Percentiles rank a stretch among this genome's conserved stretches.
These are phyloP conservation scores for Anastrepha ludens DNA, from an alignment of 1,140 invertebrate species.

Conservation along the genomic window DNA sequence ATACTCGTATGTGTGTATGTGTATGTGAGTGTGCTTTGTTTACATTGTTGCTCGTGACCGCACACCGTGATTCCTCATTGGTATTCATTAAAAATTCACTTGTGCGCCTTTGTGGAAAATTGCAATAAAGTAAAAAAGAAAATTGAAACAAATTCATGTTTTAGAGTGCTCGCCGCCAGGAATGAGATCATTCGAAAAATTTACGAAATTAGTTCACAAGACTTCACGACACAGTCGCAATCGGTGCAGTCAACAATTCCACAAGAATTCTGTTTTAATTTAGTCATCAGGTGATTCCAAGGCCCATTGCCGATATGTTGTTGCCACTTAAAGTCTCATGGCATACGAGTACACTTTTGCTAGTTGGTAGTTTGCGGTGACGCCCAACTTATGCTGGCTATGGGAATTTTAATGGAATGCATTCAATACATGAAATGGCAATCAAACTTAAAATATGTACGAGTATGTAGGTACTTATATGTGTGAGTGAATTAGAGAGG, in stretches of 20 bases:
- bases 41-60: slow-evolving; percentile 58
- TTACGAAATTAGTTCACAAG: slow-evolving; percentile 73
- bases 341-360: no score
- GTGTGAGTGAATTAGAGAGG: no score
- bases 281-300: slow-evolving; percentile 72
- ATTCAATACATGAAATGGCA: no score
- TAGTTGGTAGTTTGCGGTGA: not conserved
- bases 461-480: no score
- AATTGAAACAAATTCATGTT: slow-evolving; percentile 60
- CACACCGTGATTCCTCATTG: slow-evolving; percentile 72
- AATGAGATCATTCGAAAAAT: slow-evolving; percentile 72
- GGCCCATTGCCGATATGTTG: not conserved
- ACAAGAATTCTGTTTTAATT: slow-evolving; percentile 63
- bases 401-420: not conserved
- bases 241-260: not conserved
- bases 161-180: slow-evolving; percentile 62
- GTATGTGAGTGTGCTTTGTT: slow-evolving; percentile 3
- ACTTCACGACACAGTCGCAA: slow-evolving; percentile 56
- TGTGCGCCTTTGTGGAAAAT: slow-evolving; percentile 66
- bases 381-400: not conserved
- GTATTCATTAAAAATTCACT: slow-evolving; percentile 73
- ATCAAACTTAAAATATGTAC: no score
- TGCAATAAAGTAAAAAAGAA: slow-evolving; percentile 55
- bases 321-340: not conserved
- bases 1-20: slow-evolving; percentile 49